phyloP scores from a whole-genome alignment of 1,140 invertebrate species.

The Pachypeltis micranthus region DNA sequence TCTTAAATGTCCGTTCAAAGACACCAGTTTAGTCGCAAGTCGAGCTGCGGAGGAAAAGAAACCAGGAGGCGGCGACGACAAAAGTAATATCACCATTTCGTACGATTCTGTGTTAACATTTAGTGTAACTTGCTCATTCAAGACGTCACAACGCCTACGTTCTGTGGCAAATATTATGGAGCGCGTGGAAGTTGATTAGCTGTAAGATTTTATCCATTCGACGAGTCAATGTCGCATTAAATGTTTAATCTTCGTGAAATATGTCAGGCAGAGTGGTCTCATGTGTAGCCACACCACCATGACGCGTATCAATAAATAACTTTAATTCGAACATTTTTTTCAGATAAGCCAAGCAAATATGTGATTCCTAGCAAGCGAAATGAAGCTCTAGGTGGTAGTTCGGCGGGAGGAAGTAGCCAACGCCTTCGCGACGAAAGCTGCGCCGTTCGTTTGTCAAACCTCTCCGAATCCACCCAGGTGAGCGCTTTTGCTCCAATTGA shows the following conservation, averaged over 20 bases:
- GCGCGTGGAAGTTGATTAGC: too few relatives aligned
- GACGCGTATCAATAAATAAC: too few relatives aligned
- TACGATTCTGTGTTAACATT: too few relatives aligned
- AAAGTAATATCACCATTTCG: constrained; percentile 14
- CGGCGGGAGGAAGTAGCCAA: constrained; percentile 61
- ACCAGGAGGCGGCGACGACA: constrained; percentile 11
- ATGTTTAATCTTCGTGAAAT: too few relatives aligned
- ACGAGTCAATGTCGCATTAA: too few relatives aligned
- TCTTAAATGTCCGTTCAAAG: not conserved
- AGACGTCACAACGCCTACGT: too few relatives aligned
- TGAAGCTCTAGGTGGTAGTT: constrained; percentile 46
- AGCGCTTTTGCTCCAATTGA: not conserved
- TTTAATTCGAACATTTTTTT: too few relatives aligned
- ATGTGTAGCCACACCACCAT: too few relatives aligned
- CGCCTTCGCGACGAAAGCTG: constrained; percentile 51
- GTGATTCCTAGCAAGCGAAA: constrained; percentile 80
- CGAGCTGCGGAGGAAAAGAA: constrained; percentile 23
- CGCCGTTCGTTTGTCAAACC: constrained; percentile 92
- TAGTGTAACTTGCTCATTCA: too few relatives aligned
- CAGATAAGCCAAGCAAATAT: constrained; percentile 58
- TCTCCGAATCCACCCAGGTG: constrained; percentile 78
- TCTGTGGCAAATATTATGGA: too few relatives aligned
- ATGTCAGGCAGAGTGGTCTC: too few relatives aligned
- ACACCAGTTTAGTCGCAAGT: constrained; percentile 44
- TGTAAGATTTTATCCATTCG: too few relatives aligned